Conservation (phyloP, 2,113 vertebrate genomes). For the Eretmochelys imbricata region DNA sequence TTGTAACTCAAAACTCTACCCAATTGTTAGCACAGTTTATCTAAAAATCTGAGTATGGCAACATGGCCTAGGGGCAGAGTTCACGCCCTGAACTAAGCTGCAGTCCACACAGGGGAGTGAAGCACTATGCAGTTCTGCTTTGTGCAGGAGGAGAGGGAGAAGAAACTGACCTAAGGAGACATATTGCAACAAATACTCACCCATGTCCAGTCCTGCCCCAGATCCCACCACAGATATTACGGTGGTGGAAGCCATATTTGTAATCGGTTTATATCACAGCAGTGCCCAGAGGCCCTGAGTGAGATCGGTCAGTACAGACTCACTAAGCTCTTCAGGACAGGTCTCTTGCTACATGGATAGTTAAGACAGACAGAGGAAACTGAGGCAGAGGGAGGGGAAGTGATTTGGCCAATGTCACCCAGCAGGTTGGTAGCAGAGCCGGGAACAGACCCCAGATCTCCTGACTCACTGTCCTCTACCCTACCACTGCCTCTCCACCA, state of each 20-base stretch:
- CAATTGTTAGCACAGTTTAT: not conserved
- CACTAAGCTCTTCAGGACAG: not conserved
- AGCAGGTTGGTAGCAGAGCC: not conserved
- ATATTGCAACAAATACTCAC: not conserved
- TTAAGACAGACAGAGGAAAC: not conserved
- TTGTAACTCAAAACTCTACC: not conserved
- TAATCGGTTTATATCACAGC: not conserved
- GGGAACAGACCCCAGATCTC: not conserved
- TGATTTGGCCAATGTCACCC: accelerated
- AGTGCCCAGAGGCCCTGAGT: not conserved
- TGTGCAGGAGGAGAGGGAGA: not conserved
- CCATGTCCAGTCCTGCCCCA: not conserved
- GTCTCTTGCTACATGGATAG: not conserved
- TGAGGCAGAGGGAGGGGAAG: not conserved
- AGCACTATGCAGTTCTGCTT: not conserved
- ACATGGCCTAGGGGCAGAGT: not conserved
- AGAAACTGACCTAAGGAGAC: not conserved
- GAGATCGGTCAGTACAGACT: not conserved
- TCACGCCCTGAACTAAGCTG: not conserved
- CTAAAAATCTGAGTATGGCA: not conserved
- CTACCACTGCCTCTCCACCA: not conserved
- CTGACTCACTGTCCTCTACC: not conserved
- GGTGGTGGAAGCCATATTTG: not conserved
- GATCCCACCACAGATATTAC: not conserved
- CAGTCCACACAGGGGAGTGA: not conserved